Conservation (phyloP, 2,113 vertebrate genomes). For the Petroica traversi region DNA sequence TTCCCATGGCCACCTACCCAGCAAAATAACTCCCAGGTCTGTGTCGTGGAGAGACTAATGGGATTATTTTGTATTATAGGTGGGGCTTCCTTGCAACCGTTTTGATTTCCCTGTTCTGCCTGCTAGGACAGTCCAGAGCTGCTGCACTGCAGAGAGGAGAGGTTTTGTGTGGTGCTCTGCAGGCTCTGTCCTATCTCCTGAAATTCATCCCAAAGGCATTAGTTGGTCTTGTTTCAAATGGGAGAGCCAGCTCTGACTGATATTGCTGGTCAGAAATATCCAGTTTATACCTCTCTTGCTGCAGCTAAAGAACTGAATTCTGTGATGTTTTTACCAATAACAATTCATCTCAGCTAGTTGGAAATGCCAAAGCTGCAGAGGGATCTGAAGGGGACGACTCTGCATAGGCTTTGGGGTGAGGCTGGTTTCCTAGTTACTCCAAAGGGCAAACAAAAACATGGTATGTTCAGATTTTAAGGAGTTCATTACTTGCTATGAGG, state of each 20-base stretch:
- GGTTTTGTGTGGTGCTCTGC: neutral
- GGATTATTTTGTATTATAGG: conserved; percentile 24
- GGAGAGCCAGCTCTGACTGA: neutral
- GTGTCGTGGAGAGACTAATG: neutral
- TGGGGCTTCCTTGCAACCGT: neutral
- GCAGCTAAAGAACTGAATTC: neutral
- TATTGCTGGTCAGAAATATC: neutral
- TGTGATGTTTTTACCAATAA: neutral
- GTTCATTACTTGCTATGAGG: neutral
- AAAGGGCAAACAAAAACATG: neutral
- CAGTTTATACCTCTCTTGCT: neutral
- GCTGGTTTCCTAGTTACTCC: neutral
- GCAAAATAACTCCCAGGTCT: neutral
- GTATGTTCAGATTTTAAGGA: neutral
- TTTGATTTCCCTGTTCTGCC: neutral
- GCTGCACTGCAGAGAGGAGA: neutral
- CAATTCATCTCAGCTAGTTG: neutral
- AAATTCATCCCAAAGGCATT: neutral
- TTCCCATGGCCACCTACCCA: neutral
- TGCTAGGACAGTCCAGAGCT: neutral
- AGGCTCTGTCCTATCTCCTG: neutral
- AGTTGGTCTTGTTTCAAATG: neutral
- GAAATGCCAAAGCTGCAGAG: neutral
- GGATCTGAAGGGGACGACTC: neutral
- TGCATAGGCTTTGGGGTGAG: rapidly evolving